These are phyloP conservation scores for Nomada hirtipes DNA, from an alignment of 2,888 invertebrate genomes.

Conservation along the genomic window DNA sequence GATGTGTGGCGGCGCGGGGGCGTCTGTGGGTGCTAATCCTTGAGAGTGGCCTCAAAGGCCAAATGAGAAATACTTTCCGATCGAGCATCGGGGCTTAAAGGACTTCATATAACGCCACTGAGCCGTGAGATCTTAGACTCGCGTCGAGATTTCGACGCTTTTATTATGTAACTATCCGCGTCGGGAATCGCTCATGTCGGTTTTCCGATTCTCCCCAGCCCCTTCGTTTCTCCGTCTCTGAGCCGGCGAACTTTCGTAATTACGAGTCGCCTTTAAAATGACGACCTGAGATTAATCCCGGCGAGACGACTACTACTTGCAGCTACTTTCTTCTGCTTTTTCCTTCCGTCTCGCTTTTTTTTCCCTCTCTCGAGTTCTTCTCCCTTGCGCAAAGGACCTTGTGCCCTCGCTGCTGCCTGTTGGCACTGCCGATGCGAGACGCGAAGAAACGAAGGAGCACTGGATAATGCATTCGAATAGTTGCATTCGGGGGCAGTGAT, in stretches of 20 bases:
- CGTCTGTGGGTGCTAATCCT: slow-evolving; percentile 74
- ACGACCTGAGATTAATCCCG: slow-evolving; percentile 49
- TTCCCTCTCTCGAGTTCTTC: not conserved
- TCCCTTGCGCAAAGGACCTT: not conserved
- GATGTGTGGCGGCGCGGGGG: slow-evolving; percentile 57
- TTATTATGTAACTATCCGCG: slow-evolving; percentile 71
- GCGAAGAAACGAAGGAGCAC: no score
- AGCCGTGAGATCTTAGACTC: slow-evolving; percentile 64
- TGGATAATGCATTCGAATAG: no score
- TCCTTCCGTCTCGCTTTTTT: not conserved
- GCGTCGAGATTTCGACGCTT: slow-evolving; percentile 73
- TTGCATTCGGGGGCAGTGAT: no score
- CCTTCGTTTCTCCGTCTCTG: not conserved
- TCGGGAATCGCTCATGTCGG: slow-evolving; percentile 25
- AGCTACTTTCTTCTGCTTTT: not conserved
- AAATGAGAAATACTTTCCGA: slow-evolving; percentile 84
- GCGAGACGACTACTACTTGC: slow-evolving; percentile 10
- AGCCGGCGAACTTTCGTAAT: slow-evolving; percentile 45
- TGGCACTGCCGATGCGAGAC: no score
- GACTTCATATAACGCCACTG: slow-evolving; percentile 77
- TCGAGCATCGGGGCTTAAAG: slow-evolving; percentile 70
- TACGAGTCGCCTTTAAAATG: slow-evolving; percentile 52
- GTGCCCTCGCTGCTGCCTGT: no score
- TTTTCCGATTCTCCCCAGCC: not conserved
- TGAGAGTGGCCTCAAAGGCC: slow-evolving; percentile 78